These are phyloP conservation scores for Oostethus manadensis DNA, from an alignment of 2,113 vertebrate species.

Conservation along the genomic window DNA sequence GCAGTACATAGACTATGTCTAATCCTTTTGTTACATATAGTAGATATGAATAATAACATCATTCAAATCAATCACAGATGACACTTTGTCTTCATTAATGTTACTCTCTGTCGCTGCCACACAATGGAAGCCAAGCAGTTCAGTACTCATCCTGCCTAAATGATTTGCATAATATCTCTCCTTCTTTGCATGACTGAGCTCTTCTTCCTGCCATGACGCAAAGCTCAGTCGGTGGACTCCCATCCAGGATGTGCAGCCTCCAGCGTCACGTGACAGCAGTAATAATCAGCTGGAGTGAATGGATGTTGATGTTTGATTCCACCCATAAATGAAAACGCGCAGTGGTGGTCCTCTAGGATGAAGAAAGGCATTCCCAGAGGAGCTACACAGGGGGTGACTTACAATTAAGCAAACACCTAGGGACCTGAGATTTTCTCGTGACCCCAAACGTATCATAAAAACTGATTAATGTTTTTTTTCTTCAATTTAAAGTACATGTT, in stretches of 20 bases:
- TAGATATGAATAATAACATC: neutral
- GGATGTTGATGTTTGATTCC: neutral
- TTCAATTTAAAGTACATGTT: too few relatives aligned
- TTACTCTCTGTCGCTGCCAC: neutral
- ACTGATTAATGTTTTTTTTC: too few relatives aligned
- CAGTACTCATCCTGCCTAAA: neutral
- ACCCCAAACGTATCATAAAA: too few relatives aligned
- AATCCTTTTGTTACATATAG: neutral
- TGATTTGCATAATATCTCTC: constrained; percentile 1
- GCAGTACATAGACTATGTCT: constrained; percentile 4
- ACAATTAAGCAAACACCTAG: too few relatives aligned
- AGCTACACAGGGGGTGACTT: neutral
- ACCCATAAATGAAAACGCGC: neutral
- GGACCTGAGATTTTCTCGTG: too few relatives aligned
- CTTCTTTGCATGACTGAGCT: constrained; percentile 4
- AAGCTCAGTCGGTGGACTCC: neutral
- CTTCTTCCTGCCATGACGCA: constrained; percentile 1
- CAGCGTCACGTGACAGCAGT: neutral
- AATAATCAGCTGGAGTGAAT: neutral
- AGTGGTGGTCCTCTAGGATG: neutral
- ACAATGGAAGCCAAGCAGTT: neutral
- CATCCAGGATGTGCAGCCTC: constrained; percentile 3
- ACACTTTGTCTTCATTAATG: neutral
- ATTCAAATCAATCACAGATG: neutral
- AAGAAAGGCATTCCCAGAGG: constrained; percentile 4